phyloP scores from a whole-genome alignment of 2,888 invertebrate genomes.

The Drosophila emarginata region DNA sequence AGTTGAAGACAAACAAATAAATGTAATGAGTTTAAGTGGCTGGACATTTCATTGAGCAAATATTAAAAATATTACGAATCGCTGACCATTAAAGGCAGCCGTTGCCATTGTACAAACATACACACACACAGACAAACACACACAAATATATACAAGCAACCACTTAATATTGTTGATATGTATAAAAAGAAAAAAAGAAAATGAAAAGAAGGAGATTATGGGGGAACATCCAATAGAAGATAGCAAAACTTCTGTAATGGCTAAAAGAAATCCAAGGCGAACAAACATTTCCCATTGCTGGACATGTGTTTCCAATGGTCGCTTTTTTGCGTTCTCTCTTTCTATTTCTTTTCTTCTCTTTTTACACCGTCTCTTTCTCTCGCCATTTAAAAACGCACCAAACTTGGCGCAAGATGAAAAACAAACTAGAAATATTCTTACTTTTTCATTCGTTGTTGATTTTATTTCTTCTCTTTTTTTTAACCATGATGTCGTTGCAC shows the following conservation, averaged over 20 bases:
- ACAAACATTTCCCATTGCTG: constrained; percentile 63
- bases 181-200: not conserved
- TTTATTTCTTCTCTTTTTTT: not conserved
- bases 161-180: constrained; percentile 55
- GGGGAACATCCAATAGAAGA: constrained; percentile 29
- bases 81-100: constrained; percentile 72
- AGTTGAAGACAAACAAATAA: constrained; percentile 59
- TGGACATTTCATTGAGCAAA: constrained; percentile 76
- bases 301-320: constrained; percentile 78
- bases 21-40: constrained; percentile 74
- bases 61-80: constrained; percentile 78
- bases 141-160: constrained; percentile 57
- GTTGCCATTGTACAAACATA: constrained; percentile 42
- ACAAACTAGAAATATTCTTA: constrained; percentile 30
- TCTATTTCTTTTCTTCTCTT: constrained; percentile 15
- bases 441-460: constrained; percentile 37
- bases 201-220: not conserved
- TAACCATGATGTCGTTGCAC: constrained; percentile 34
- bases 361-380: constrained; percentile 19
- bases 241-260: constrained; percentile 68
- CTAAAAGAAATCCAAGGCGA: constrained; percentile 58
- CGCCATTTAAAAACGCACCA: constrained; percentile 72
- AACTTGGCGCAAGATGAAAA: constrained; percentile 53
- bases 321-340: constrained; percentile 18
- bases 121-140: constrained; percentile 34